A percentile compares a stretch with the other conserved stretches of the same genome.
phyloP scores from a whole-genome alignment of 2,113 vertebrate genomes.

The Galbula dea region DNA sequence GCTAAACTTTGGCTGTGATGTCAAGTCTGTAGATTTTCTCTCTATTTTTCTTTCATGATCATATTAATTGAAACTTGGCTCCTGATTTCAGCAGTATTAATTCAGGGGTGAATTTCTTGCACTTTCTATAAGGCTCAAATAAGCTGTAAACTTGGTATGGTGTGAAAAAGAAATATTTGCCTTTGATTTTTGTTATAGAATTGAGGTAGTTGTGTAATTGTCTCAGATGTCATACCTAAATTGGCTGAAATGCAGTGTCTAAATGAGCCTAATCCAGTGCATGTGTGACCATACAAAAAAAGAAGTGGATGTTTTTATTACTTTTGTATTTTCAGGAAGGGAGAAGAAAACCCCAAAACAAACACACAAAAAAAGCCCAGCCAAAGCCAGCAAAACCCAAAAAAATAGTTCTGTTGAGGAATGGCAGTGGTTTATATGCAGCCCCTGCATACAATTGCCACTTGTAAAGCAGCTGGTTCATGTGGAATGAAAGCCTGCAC shows the following conservation, averaged over 20 bases:
- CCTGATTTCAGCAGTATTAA: neutral
- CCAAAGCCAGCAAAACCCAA: neutral
- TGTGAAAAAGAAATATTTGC: neutral
- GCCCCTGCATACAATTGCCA: neutral
- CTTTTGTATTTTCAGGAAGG: neutral
- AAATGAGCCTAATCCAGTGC: neutral
- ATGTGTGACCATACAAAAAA: neutral
- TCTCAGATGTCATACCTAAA: neutral
- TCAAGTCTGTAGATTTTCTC: neutral
- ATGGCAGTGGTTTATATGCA: neutral
- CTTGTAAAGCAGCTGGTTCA: neutral
- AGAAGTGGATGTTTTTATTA: neutral
- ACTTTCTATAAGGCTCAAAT: neutral
- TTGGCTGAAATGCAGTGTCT: neutral
- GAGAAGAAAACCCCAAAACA: neutral
- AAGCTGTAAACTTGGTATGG: neutral
- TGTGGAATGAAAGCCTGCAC: slow-evolving; percentile 5
- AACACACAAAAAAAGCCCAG: neutral
- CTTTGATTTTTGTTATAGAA: neutral
- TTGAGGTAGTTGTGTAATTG: neutral
- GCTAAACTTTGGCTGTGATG: neutral
- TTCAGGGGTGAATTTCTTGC: neutral
- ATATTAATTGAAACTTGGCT: neutral
- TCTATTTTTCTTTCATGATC: neutral
- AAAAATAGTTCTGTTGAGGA: neutral